phyloP scores from a whole-genome alignment of 2,113 vertebrate species.

The Channa maculata region DNA sequence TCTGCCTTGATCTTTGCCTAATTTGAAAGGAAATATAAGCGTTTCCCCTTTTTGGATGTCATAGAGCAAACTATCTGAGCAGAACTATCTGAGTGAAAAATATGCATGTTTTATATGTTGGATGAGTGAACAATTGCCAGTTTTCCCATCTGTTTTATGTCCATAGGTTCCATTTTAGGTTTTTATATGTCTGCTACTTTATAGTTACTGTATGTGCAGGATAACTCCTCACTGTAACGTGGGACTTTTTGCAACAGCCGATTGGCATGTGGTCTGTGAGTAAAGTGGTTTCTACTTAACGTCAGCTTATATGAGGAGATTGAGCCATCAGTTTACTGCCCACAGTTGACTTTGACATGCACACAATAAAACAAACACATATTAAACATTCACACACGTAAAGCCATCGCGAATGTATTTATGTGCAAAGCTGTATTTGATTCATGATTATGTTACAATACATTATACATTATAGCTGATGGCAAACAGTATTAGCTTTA shows the following conservation, averaged over 20 bases:
- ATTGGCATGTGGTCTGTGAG: slow-evolving; percentile 43
- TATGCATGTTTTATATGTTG: slow-evolving; percentile 5
- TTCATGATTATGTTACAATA: slow-evolving; percentile 16
- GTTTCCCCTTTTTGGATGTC: slow-evolving; percentile 8
- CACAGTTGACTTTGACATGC: slow-evolving; percentile 2
- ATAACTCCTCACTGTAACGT: slow-evolving; percentile 24
- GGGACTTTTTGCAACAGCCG: slow-evolving; percentile 40
- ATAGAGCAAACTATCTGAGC: background rate
- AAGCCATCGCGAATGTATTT: slow-evolving; percentile 1
- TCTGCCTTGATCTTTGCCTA: slow-evolving; percentile 18
- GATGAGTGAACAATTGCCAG: slow-evolving; percentile 29
- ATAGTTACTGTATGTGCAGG: slow-evolving; percentile 28
- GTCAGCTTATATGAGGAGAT: slow-evolving; percentile 25
- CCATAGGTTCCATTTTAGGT: slow-evolving; percentile 38
- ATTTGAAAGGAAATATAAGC: slow-evolving; percentile 16
- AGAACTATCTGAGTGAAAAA: background rate
- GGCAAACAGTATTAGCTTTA: slow-evolving; percentile 20
- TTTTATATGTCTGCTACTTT: slow-evolving; percentile 62
- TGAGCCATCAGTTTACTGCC: slow-evolving; percentile 17
- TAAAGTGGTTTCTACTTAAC: slow-evolving; percentile 37
- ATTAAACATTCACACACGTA: background rate
- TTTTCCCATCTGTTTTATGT: slow-evolving; percentile 48
- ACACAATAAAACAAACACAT: background rate
- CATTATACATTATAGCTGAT: slow-evolving; percentile 4
- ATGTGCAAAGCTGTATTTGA: slow-evolving; percentile 23